Evolutionary conservation across 2,797 vertebrate genomes (phyloP).

Genomic region (Fratercula arctica): DNA sequence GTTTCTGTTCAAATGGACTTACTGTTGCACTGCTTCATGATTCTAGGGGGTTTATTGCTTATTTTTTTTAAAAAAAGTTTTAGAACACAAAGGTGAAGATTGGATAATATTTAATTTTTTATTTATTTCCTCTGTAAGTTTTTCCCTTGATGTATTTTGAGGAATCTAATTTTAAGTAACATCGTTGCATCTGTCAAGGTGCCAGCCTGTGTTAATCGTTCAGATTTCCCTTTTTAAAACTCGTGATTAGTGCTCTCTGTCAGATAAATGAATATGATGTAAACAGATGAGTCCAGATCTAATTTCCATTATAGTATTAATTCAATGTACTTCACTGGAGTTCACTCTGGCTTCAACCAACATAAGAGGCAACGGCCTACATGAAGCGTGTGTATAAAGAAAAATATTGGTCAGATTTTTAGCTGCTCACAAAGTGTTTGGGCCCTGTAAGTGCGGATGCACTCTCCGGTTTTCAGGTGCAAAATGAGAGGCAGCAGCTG

Average conservation of each 20-base stretch:
- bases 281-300: neutral
- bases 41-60: neutral
- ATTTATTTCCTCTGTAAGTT: neutral
- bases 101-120: fast-evolving
- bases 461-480: neutral
- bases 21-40: neutral
- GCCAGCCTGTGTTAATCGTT: neutral
- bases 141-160: neutral
- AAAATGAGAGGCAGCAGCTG: neutral
- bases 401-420: neutral
- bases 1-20: neutral
- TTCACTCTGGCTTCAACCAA: neutral
- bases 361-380: neutral
- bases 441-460: neutral
- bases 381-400: neutral
- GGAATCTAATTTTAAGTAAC: neutral
- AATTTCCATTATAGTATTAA: fast-evolving
- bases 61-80: neutral
- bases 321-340: neutral
- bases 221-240: neutral
- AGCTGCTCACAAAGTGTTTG: neutral
- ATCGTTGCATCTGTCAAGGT: neutral
- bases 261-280: neutral
- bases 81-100: neutral
- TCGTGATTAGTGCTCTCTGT: neutral